Base-by-base conservation (phyloP, 2,113 vertebrate species). In the Cryptomyrus ogoouensis region DNA sequence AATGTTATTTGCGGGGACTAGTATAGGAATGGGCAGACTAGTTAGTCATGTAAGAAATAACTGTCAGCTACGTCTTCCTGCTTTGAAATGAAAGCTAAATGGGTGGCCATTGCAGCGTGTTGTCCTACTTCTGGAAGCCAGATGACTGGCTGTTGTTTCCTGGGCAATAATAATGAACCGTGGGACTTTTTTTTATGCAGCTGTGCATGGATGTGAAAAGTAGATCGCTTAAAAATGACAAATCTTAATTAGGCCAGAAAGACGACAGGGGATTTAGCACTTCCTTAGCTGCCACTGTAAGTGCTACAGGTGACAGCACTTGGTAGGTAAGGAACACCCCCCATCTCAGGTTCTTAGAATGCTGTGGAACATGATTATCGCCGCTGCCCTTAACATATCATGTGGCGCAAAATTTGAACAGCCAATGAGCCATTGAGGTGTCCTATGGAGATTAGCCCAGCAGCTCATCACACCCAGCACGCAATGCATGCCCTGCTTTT, bases 311-410 rank as follows among this genome's bases (percentile, higher is more conserved):
- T 52, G 17, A 35, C 49, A 39, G 50, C n/a, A 52, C 70, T 35
- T 17, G 19, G 88, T 70, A 66, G 27, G 62, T 50, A 70, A 70
- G 62, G 88, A 77, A 49, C 42, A 13, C 58, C 7, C 6, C 42
- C 24, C 47, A 47, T 15, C 83, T 49, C n/a, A 86, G 17, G 21
- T 89, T 35, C 42, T 24, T 70, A 70, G 90, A 80, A 44, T 47
- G 70, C n/a, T 13, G 70, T 49, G 70, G 86, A 90, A 46, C 87
- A 50, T 35, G 27, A 90, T 88, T 46, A 90, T 90, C 80, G 56
- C 80, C n/a, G 35, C 66, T 89, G 52, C 53, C 66, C 77, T 87
- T 91, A 87, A 87, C 84, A 89, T 91, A 91, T 15, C 58, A 31
- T 91, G 58, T 66, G 27, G 86, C 5, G 66, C 66, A 87, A 87